Conservation (phyloP, 1,140 invertebrate genomes). For the Bombus waltoni region DNA sequence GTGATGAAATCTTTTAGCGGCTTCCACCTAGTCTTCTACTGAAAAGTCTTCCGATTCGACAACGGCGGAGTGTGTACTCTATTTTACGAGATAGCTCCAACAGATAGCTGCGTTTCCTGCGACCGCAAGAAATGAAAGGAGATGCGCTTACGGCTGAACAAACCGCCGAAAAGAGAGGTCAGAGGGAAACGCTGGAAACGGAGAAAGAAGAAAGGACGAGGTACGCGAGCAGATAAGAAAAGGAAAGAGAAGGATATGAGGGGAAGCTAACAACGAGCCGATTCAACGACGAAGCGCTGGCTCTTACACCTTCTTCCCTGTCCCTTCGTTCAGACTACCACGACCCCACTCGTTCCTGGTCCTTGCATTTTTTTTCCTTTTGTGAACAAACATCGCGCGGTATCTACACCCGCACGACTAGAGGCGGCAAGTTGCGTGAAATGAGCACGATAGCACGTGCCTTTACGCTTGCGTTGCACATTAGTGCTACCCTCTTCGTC, state of each 20-base stretch:
- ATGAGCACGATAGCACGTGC: conserved; percentile 60
- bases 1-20: conserved; percentile 48
- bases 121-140: conserved; percentile 19
- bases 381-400: conserved; percentile 63
- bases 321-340: background rate
- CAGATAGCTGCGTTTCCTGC: conserved; percentile 63
- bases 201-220: conserved; percentile 52
- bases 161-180: conserved; percentile 3
- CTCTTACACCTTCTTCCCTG: conserved; percentile 41
- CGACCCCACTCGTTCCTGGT: background rate
- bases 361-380: conserved; percentile 37
- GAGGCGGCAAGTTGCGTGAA: conserved; percentile 62
- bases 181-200: conserved; percentile 11
- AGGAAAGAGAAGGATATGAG: conserved; percentile 14
- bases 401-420: conserved; percentile 65
- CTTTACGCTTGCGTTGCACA: conserved; percentile 41
- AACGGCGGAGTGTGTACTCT: conserved; percentile 48
- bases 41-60: conserved; percentile 62
- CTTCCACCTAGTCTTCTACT: conserved; percentile 35
- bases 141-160: conserved; percentile 22
- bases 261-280: conserved; percentile 63
- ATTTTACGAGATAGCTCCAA: conserved; percentile 53
- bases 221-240: conserved; percentile 25
- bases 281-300: conserved; percentile 60
- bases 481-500: background rate